Percentiles rank a stretch among this genome's conserved stretches.
Conservation (phyloP, 2,113 vertebrate species). For the Dasyprocta punctata region DNA sequence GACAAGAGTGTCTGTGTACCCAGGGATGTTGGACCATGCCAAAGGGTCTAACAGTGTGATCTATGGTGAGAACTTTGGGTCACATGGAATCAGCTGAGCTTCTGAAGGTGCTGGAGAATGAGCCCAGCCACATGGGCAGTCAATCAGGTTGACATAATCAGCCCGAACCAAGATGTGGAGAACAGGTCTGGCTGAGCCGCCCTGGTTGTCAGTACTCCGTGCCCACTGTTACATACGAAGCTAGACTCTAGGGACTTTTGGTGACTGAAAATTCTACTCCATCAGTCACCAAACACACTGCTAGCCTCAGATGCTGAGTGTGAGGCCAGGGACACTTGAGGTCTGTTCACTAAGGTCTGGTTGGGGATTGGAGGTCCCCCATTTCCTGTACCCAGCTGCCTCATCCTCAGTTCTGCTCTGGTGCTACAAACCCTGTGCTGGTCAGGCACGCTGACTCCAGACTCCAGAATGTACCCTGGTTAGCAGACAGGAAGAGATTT, state of each 20-base stretch:
- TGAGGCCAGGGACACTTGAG: not conserved
- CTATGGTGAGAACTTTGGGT: not conserved
- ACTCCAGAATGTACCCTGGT: not conserved
- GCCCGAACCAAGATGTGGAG: not conserved
- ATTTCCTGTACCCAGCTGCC: not conserved
- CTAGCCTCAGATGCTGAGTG: not conserved
- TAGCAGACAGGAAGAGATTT: not conserved
- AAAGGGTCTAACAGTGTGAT: not conserved
- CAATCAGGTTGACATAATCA: not conserved
- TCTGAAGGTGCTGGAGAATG: not conserved
- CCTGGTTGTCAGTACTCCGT: not conserved
- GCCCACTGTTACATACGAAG: not conserved
- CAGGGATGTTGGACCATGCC: not conserved
- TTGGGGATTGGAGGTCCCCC: not conserved
- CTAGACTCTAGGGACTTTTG: not conserved
- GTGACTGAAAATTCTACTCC: not conserved
- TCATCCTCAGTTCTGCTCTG: not conserved
- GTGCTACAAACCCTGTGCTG: not conserved
- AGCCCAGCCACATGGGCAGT: not conserved
- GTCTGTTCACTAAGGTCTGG: not conserved
- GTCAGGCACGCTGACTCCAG: not conserved
- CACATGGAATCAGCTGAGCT: not conserved
- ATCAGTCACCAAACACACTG: not conserved
- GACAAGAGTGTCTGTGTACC: not conserved
- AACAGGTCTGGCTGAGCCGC: not conserved